Conservation (phyloP, 2,888 invertebrate genomes). For the Eulithis prunata region DNA sequence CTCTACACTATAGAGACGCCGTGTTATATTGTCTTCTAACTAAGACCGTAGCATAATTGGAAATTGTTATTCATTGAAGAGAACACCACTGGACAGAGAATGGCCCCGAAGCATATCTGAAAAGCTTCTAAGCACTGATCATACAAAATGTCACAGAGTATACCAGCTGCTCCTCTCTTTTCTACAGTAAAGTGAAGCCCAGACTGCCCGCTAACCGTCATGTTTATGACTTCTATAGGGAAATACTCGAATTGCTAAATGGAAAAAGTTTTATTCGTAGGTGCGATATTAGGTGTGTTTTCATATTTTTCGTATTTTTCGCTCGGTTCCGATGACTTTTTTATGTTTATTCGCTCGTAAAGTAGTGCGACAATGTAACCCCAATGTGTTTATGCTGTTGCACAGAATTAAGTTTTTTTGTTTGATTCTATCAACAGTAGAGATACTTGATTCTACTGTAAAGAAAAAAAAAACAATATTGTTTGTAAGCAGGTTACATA, state of each 20-base stretch:
- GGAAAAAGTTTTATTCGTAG: conserved; percentile 77
- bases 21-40: too few relatives aligned
- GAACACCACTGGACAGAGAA: too few relatives aligned
- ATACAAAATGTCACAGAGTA: neutral
- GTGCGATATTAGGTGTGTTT: conserved; percentile 72
- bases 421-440: conserved; percentile 5
- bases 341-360: conserved; percentile 81
- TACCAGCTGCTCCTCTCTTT: conserved; percentile 11
- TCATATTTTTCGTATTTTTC: conserved; percentile 67
- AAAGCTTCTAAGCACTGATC: too few relatives aligned
- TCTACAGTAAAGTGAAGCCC: conserved; percentile 16
- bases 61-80: too few relatives aligned
- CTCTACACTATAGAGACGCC: too few relatives aligned
- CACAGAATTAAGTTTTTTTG: conserved; percentile 7
- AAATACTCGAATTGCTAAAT: conserved; percentile 77
- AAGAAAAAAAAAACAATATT: neutral
- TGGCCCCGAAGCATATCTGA: too few relatives aligned
- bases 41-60: too few relatives aligned
- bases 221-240: conserved; percentile 83
- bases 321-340: conserved; percentile 73
- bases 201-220: conserved; percentile 65
- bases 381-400: conserved; percentile 64
- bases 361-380: conserved; percentile 74
- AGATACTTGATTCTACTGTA: neutral
- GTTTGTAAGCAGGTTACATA: neutral